Evolutionary conservation across 2,888 invertebrate genomes (phyloP).

Genomic region (Ellobium chinense): DNA sequence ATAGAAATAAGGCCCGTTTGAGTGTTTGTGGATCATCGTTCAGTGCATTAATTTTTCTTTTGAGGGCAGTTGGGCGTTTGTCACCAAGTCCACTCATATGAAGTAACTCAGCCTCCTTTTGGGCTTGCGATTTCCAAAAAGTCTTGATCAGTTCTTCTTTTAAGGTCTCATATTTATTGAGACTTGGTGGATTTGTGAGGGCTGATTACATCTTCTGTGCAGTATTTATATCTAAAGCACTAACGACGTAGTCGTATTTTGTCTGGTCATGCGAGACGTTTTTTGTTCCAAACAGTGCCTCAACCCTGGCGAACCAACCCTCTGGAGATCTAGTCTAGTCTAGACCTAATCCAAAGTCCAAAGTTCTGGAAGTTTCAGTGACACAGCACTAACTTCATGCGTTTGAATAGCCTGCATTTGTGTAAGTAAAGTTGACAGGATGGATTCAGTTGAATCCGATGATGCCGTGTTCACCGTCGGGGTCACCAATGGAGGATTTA

Average conservation of each 20-base stretch:
- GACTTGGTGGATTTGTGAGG: neutral
- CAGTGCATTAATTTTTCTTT: slow-evolving; percentile 24
- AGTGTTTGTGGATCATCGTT: slow-evolving; percentile 34
- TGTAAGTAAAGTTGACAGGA: too few relatives aligned
- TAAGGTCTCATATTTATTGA: neutral
- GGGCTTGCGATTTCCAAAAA: slow-evolving; percentile 29
- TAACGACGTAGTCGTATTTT: slow-evolving; percentile 5
- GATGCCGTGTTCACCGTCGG: neutral
- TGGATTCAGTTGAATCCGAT: too few relatives aligned
- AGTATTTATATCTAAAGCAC: neutral
- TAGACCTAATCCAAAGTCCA: neutral
- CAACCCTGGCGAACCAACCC: neutral
- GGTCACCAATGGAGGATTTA: neutral
- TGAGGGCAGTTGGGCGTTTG: slow-evolving; percentile 14
- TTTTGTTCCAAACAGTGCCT: neutral
- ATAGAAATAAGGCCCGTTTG: slow-evolving; percentile 26
- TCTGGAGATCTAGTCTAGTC: neutral
- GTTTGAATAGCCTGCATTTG: too few relatives aligned
- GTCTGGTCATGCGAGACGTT: neutral
- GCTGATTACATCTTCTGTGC: neutral
- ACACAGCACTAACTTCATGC: too few relatives aligned
- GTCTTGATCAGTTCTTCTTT: neutral
- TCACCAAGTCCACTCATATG: slow-evolving; percentile 37
- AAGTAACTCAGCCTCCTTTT: slow-evolving; percentile 25
- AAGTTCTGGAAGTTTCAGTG: neutral